Base-by-base conservation (phyloP, 2,888 invertebrate species). In the Trachelus tabidus region DNA sequence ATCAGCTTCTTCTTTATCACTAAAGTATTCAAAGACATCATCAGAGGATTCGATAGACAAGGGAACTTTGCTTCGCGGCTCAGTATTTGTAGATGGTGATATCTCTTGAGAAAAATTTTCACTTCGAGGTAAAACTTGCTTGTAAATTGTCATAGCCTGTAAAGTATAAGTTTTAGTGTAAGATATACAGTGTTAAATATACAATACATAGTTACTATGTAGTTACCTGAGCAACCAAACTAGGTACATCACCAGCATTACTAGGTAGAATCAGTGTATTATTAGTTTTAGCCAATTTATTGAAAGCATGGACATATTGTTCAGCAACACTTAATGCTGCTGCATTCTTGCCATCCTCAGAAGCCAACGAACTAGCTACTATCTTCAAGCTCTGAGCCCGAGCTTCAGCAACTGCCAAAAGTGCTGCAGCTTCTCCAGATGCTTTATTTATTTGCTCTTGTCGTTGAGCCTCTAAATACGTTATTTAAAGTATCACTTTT, bases 381-480 rank as follows among this genome's bases (percentile, higher is more conserved):
- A 96, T 92, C 86, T 94, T 93, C 37, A 99, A 94, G 6, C 98
- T 97, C 77, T 94, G 94, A 0, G 99, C 97, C 87, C 98, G 94
- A 6, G 99, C 99, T 87, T 96, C 95, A 0, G 99, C 98, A n/a
- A 97, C 95, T 0, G 97, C 96, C 30, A 98, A 90, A 92, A 99
- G 94, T 1, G 98, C 99, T 81, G 97, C 94, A 0, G 99, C 98
- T 91, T 98, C 98, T 90, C 98, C 98, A 79, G 94, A 94, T 1
- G 98, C 99, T 91, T 96, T 95, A 92, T 99, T 99, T 81, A 99
- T 98, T 89, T 98, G 96, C 92, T 99, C 99, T 87, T 96, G 96
- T 85, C 96, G 96, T 86, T 97, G 96, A 69, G 99, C 99, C 94
- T 99, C 99, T 94, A 15, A 69, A 69, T 1, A 69, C 30, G 82